Conservation (phyloP, 2,797 vertebrate genomes). For the Fratercula arctica region DNA sequence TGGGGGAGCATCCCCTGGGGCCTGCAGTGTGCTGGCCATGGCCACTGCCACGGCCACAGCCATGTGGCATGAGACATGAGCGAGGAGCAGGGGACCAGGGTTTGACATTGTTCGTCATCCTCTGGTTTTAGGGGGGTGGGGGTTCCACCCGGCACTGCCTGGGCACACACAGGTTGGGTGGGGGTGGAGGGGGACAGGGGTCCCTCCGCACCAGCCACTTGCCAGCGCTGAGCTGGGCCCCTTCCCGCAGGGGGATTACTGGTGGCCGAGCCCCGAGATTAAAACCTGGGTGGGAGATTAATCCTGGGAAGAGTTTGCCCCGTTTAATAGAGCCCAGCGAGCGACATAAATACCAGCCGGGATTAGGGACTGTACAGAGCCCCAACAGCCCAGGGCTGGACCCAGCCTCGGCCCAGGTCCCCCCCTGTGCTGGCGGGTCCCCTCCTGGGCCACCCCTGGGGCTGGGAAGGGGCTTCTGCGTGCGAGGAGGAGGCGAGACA, state of each 20-base stretch:
- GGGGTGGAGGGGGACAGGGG: too few relatives aligned
- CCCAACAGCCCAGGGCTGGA: background rate
- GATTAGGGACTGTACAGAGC: background rate
- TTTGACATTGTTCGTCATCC: accelerated
- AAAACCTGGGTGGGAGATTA: background rate
- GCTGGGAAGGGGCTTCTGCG: background rate
- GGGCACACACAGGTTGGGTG: background rate
- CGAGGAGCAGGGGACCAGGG: accelerated
- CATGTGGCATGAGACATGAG: background rate
- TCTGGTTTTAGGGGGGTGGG: background rate
- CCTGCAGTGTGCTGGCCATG: accelerated
- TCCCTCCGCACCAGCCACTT: accelerated
- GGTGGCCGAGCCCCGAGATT: background rate
- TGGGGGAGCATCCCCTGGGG: background rate
- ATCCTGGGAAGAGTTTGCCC: constrained; percentile 10
- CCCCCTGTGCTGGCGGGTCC: background rate
- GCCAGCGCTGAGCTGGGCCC: accelerated
- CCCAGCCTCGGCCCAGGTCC: background rate
- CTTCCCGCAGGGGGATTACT: background rate
- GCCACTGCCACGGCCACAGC: background rate
- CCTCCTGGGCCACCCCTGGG: background rate
- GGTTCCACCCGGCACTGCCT: too few relatives aligned
- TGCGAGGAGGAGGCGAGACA: background rate
- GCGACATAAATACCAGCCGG: background rate
- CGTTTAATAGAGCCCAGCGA: background rate